phyloP scores from a whole-genome alignment of 2,888 invertebrate genomes.

The Xylocampa areola region DNA sequence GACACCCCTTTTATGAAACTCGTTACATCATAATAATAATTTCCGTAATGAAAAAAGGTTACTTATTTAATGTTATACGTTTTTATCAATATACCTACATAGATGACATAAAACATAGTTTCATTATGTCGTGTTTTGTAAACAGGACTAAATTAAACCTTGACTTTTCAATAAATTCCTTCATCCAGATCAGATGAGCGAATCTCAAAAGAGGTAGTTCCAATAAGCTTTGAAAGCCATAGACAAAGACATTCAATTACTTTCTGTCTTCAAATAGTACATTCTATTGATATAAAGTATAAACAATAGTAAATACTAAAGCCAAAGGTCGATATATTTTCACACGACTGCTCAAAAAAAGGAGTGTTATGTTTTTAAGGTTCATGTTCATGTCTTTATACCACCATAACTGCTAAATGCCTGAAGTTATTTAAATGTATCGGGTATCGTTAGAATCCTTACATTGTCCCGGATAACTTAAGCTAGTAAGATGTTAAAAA shows the following conservation, averaged over 20 bases:
- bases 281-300: conserved; percentile 34
- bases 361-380: too few relatives aligned
- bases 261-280: conserved; percentile 30
- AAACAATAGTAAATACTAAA: conserved; percentile 3
- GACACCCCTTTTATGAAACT: conserved; percentile 42
- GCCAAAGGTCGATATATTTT: conserved; percentile 2
- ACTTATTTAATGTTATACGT: not conserved
- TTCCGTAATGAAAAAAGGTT: not conserved
- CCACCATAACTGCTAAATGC: too few relatives aligned
- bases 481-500: too few relatives aligned
- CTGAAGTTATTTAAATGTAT: too few relatives aligned
- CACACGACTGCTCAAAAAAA: too few relatives aligned
- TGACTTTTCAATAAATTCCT: conserved; percentile 37
- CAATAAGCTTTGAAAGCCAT: conserved; percentile 36
- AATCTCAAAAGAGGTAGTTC: conserved; percentile 44
- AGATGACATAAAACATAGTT: not conserved
- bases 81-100: not conserved
- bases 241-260: conserved; percentile 52
- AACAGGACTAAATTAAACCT: conserved; percentile 15
- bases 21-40: conserved; percentile 20
- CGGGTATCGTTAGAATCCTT: too few relatives aligned
- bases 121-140: not conserved
- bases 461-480: too few relatives aligned
- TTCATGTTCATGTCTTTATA: too few relatives aligned
- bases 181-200: conserved; percentile 41